Conservation (phyloP, 2,113 vertebrate species). For the Apus apus region DNA sequence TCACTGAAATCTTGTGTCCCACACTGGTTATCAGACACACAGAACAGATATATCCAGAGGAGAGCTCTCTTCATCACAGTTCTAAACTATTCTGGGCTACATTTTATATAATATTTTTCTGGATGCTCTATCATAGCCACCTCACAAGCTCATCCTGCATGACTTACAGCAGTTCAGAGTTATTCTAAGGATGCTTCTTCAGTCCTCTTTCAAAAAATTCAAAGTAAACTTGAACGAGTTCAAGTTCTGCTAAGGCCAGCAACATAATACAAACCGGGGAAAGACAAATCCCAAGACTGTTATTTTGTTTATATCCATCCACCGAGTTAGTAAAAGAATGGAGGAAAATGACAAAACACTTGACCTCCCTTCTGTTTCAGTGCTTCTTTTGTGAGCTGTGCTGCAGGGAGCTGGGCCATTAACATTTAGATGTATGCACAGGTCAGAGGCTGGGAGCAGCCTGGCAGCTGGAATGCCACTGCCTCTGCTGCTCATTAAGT, state of each 20-base stretch:
- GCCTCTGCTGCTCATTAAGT: not conserved
- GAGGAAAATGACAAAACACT: not conserved
- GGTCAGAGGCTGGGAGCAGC: accelerated
- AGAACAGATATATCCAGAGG: not conserved
- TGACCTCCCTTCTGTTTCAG: not conserved
- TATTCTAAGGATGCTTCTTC: not conserved
- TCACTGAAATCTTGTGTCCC: not conserved
- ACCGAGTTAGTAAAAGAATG: not conserved
- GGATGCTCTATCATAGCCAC: not conserved
- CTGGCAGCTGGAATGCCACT: not conserved
- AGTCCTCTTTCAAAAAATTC: not conserved
- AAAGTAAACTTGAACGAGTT: not conserved
- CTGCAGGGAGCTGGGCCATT: not conserved
- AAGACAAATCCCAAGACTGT: not conserved
- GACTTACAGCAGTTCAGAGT: not conserved
- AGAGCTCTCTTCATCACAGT: not conserved
- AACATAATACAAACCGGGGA: not conserved
- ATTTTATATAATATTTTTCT: not conserved
- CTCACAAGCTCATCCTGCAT: not conserved
- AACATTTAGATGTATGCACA: not conserved
- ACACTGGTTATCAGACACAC: not conserved
- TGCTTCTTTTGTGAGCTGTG: not conserved
- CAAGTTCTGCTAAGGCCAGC: not conserved
- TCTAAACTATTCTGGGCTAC: not conserved
- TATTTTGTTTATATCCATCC: not conserved